Base-by-base conservation (phyloP, 2,888 invertebrate species). In the Zeuzera pyrina region DNA sequence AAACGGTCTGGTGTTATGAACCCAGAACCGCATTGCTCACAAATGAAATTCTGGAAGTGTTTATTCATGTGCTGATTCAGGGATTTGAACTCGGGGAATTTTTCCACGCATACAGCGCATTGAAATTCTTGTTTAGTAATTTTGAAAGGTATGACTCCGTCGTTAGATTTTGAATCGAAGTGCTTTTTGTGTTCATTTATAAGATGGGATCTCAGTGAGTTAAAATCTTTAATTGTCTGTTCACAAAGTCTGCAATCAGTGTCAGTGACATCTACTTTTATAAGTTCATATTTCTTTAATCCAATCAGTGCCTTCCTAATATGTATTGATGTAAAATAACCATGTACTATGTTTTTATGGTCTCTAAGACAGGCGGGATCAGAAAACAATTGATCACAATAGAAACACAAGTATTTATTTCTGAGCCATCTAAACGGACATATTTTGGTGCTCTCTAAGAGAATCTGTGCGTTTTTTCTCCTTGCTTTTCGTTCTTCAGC, bases 61-160 rank as follows among this genome's bases (percentile, higher is more conserved):
- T 67, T 43, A 31, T 83, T 83, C 81, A 83, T 83, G 27, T 83
- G 83, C n/a, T 77, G 71, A 15, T 78, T 78, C 0, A 83, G 36
- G 3, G 71, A 57, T 39, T 72, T 77, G 31, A 66, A 83, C 21
- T 78, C 76, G 0, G 59, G 55, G 31, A 56, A 79, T 21, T 47
- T 59, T 22, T 61, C 57, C 2, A 51, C 46, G 34, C 83, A 83
- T 0, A 77, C 28, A 0, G 57, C 67, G 41, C 83, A 83, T 28
- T 57, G 49, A 29, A 62, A 79, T 2, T 60, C 59, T 5, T 58
- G 43, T 30, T 55, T 51, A 2, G 41, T 44, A 1, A 79, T 40
- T 52, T 45, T 74, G 36, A 81, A 83, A 0, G 83, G 81, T 2
- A 81, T 42, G 5, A 79, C 52, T 1, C 73, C 71, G 29, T 70